A percentile compares a stretch with the other conserved stretches of the same genome.
Conservation (phyloP, 2,888 invertebrate genomes). For the Suillia variegata region DNA sequence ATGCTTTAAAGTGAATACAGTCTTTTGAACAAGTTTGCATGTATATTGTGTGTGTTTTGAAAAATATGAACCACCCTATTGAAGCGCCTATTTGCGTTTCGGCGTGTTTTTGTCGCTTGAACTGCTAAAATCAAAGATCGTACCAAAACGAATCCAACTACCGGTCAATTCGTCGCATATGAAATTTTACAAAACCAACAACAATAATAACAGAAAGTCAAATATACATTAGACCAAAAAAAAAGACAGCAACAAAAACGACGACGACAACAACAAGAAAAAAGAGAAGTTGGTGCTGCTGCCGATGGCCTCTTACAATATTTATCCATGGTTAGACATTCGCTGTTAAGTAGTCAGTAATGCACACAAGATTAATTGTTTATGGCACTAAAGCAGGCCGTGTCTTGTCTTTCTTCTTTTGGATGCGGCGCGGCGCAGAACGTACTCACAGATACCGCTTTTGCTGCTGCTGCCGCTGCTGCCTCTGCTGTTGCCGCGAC, state of each 20-base stretch:
- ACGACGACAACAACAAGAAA: no score
- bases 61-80: no score
- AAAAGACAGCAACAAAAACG: not conserved
- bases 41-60: no score
- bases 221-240: not conserved
- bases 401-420: conserved; percentile 11
- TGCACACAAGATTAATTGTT: conserved; percentile 42
- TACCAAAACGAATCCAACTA: not conserved
- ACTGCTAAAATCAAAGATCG: not conserved
- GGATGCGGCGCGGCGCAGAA: conserved; percentile 2
- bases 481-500: conserved; percentile 17
- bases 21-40: no score
- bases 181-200: not conserved
- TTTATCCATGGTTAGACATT: conserved; percentile 52
- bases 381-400: conserved; percentile 28
- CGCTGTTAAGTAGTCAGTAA: conserved; percentile 52
- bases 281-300: conserved; percentile 10
- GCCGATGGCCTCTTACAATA: conserved; percentile 36
- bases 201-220: not conserved
- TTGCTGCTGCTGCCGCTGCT: conserved; percentile 13
- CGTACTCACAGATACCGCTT: not conserved
- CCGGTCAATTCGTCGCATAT: not conserved
- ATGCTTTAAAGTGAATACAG: no score
- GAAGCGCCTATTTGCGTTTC: no score
- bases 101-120: not conserved